Evolutionary conservation across 2,888 invertebrate genomes (phyloP).

Genomic region (Nasonovia ribisnigri): DNA sequence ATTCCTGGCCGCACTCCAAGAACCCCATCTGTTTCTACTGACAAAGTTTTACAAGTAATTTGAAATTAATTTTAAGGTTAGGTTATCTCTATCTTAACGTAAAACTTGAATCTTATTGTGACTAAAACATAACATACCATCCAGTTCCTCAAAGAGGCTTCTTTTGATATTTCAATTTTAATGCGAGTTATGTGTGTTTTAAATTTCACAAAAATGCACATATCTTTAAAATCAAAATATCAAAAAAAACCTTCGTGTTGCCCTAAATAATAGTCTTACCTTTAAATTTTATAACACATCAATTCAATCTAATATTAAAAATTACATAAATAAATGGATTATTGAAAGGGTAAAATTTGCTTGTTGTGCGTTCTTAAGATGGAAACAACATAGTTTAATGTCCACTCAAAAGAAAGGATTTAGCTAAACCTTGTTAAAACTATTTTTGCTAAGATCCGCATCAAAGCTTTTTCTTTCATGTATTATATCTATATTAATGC

Average conservation of each 20-base stretch:
- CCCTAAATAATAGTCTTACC: not conserved
- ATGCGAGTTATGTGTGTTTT: not conserved
- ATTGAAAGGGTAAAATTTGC: not conserved
- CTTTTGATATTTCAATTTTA: not conserved
- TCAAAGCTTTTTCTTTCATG: not conserved
- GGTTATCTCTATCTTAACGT: not conserved
- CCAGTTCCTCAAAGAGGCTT: not conserved
- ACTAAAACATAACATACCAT: not conserved
- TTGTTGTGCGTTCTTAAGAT: not conserved
- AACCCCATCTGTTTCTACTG: constrained; percentile 87
- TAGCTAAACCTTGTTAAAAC: not conserved
- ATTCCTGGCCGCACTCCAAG: constrained; percentile 78
- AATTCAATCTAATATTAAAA: not conserved
- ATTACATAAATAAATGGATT: not conserved
- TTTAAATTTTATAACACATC: not conserved
- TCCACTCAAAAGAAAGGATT: not conserved
- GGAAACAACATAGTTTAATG: not conserved
- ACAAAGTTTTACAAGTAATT: constrained; percentile 75
- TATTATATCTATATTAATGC: not conserved
- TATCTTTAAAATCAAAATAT: not conserved
- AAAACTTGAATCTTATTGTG: too few species aligned
- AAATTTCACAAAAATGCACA: not conserved
- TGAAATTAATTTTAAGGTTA: not conserved
- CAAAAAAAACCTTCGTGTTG: not conserved
- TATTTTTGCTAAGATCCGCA: not conserved